phyloP scores from a whole-genome alignment of 92 coral and sea anemone genomes.

The Virgularia gustaviana region DNA sequence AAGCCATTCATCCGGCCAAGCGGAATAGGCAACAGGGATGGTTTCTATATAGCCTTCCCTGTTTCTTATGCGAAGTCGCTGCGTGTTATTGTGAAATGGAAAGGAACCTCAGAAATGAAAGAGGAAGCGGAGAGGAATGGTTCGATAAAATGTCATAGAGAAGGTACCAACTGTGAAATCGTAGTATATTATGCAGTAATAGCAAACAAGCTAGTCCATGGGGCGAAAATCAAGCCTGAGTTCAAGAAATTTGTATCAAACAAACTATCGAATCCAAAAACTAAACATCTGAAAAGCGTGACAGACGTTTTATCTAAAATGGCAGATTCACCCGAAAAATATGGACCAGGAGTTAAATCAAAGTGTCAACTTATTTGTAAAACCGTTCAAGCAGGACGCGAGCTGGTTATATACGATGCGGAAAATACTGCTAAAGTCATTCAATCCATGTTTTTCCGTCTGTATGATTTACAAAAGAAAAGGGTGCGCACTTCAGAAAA shows the following conservation, averaged over 20 bases:
- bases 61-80: conserved; percentile 4
- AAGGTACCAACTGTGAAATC: not conserved
- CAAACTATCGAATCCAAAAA: not conserved
- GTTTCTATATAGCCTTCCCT: not conserved
- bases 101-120: not conserved
- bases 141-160: not conserved
- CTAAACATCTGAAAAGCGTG: not conserved
- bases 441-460: not conserved
- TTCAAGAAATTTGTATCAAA: not conserved
- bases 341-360: conserved; percentile 7
- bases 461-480: not conserved
- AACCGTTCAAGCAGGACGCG: not conserved
- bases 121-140: not conserved
- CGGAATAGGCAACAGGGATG: not conserved
- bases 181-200: not conserved
- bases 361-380: conserved; percentile 6
- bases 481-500: not conserved
- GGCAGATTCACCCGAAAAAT: conserved; percentile 3
- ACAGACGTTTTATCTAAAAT: not conserved
- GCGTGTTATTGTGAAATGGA: not conserved
- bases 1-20: conserved; percentile 10
- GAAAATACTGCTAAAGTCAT: conserved; percentile 9
- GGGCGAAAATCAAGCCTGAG: not conserved
- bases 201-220: conserved; percentile 9
- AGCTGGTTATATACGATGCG: not conserved